Percentiles rank a stretch among this genome's conserved stretches.
Evolutionary conservation across 2,888 invertebrate genomes (phyloP).

Genomic region (Agonopterix heracliana): DNA sequence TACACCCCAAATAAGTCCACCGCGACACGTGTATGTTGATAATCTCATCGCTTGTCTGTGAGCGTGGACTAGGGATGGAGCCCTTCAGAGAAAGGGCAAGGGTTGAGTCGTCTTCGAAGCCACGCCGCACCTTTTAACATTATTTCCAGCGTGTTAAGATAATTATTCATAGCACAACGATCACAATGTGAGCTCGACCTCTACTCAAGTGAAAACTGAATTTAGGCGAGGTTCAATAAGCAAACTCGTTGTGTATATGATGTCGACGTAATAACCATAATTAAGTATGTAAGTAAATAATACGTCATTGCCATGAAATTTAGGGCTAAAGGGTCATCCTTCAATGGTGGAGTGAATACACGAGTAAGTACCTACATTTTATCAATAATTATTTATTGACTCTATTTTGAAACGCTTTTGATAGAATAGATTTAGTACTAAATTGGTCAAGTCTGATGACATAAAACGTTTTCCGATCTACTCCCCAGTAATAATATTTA

Average conservation of each 20-base stretch:
- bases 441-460: too few relatives aligned
- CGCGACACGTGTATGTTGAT: conserved; percentile 37
- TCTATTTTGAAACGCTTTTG: too few relatives aligned
- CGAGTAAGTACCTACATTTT: too few relatives aligned
- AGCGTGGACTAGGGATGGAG: conserved; percentile 19
- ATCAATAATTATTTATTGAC: too few relatives aligned
- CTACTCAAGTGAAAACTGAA: conserved; percentile 18
- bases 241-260: conserved; percentile 12
- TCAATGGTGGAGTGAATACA: too few relatives aligned
- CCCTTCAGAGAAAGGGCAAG: conserved; percentile 28
- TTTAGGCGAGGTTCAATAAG: conserved; percentile 21
- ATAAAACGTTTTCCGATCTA: too few relatives aligned
- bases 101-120: conserved; percentile 43
- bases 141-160: conserved; percentile 49
- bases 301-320: neutral
- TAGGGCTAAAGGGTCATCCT: too few relatives aligned
- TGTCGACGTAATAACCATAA: neutral
- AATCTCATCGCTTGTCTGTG: conserved; percentile 31
- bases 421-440: too few relatives aligned
- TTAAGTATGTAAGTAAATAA: neutral
- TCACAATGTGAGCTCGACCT: conserved; percentile 29
- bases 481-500: too few relatives aligned
- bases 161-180: conserved; percentile 53
- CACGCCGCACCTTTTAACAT: conserved; percentile 40
- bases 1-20: conserved; percentile 50